Evolutionary conservation across 2,113 vertebrate genomes (phyloP), one percentile per base, ranked within the genome.

Genomic region (Xyliphius kryptos): DNA sequence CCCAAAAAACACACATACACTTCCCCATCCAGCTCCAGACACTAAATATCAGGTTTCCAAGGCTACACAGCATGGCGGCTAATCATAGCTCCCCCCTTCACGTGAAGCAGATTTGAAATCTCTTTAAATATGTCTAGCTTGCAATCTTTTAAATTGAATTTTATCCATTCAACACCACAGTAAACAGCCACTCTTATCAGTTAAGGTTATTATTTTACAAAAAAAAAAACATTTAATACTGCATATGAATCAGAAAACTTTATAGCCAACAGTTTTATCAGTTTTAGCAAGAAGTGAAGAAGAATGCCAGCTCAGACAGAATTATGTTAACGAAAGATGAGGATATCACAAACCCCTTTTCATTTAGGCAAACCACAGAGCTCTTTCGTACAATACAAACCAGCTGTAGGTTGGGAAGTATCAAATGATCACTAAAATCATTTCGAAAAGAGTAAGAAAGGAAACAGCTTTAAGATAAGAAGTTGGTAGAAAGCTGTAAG

Each of bases 31-130:
- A 17, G 47, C 57, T 66, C 38, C 52, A 61, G 51, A 50, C 56
- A 44, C 72, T 66, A 72, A 77, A 69, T 63, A 74, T 81, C 78
- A 67, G 61, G 61, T 82, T 78, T 81, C 81, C 77, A 79, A 48
- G 76, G 82, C 56, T 73, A 75, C 79, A 76, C 72, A 70, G 77
- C 64, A 70, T 78, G 74, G 52, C 50, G 67, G 69, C 69, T 71
- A 79, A 78, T 76, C 72, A 74, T 3, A 72, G 68, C 48, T 40
- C 59, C 44, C 57, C 56, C 47, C 38, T 52, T 43, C 55, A 51
- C 21, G 48, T 49, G 16, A 37, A 37, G 46, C 59, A 66, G 53
- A 72, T 53, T 69, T 65, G 63, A 51, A 11, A 8, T 51, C 53
- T 51, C 37, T 68, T 61, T 10, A 78, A 76, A 76, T 62, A 16